Evolutionary conservation across 1,140 invertebrate genomes (phyloP).

Genomic region (Drosophila ogumai): DNA sequence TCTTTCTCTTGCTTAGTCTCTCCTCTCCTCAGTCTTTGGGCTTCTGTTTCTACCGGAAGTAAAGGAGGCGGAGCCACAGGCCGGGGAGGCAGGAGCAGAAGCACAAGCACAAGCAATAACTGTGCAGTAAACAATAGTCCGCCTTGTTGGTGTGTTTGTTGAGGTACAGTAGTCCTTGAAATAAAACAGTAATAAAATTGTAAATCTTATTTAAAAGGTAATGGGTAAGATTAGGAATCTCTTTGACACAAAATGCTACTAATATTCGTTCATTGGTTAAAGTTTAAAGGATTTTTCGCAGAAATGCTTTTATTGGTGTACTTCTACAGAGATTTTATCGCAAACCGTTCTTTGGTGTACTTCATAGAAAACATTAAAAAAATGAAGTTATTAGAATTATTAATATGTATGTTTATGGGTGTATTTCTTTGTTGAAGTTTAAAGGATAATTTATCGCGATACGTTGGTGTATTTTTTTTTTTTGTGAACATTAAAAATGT

Average conservation of each 20-base stretch:
- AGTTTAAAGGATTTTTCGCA: not conserved
- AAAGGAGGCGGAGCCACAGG: not conserved
- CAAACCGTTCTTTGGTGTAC: not conserved
- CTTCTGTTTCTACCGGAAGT: constrained; percentile 11
- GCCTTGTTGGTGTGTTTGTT: not conserved
- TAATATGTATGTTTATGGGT: not conserved
- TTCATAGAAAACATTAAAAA: no score
- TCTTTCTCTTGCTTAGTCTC: constrained; percentile 5
- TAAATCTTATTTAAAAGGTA: not conserved
- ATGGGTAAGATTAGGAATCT: not conserved
- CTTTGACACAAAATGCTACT: not conserved
- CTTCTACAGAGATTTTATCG: not conserved
- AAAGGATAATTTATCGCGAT: not conserved
- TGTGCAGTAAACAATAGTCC: constrained; percentile 69
- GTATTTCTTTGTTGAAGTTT: not conserved
- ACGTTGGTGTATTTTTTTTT: no score
- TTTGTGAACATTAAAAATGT: no score
- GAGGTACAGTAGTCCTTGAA: not conserved
- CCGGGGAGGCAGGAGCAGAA: constrained; percentile 9
- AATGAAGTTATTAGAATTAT: no score
- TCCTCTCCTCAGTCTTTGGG: not conserved
- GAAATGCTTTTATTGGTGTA: not conserved
- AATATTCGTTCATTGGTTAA: not conserved
- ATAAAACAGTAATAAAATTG: not conserved
- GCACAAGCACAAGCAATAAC: constrained; percentile 31